phyloP scores from a whole-genome alignment of 2,888 invertebrate species.

The Thera britannica region DNA sequence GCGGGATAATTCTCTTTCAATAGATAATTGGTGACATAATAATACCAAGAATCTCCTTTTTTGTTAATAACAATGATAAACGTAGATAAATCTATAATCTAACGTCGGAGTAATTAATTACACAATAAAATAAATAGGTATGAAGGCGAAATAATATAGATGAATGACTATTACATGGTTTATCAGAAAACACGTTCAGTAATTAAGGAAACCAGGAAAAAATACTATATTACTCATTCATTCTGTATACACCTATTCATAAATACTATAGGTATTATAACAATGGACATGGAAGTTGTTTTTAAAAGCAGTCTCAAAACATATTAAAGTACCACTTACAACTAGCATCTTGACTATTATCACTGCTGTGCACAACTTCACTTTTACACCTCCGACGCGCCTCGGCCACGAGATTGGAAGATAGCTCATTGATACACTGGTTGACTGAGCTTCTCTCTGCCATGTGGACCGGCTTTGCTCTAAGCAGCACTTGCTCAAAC shows the following conservation, averaged over 20 bases:
- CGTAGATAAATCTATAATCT: background rate
- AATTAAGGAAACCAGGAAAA: background rate
- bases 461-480: constrained; percentile 66
- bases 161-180: background rate
- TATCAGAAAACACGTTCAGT: background rate
- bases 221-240: constrained; percentile 5
- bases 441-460: constrained; percentile 82
- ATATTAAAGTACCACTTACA: constrained; percentile 50
- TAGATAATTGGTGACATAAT: too few relatives aligned
- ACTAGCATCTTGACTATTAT: constrained; percentile 69
- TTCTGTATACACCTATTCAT: background rate
- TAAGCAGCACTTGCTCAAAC: constrained; percentile 72
- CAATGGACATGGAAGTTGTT: constrained; percentile 6
- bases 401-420: constrained; percentile 80
- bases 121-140: background rate
- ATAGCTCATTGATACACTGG: constrained; percentile 90
- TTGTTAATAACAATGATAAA: too few relatives aligned
- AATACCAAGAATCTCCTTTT: too few relatives aligned
- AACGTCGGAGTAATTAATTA: too few relatives aligned
- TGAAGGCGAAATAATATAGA: background rate
- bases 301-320: constrained; percentile 8
- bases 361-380: constrained; percentile 77
- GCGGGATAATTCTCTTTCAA: too few relatives aligned
- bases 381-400: constrained; percentile 79
- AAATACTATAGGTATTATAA: background rate